Evolutionary conservation across 2,113 vertebrate genomes (phyloP), one percentile per base, ranked within the genome.

Genomic region (Myrmecophaga tridactyla): DNA sequence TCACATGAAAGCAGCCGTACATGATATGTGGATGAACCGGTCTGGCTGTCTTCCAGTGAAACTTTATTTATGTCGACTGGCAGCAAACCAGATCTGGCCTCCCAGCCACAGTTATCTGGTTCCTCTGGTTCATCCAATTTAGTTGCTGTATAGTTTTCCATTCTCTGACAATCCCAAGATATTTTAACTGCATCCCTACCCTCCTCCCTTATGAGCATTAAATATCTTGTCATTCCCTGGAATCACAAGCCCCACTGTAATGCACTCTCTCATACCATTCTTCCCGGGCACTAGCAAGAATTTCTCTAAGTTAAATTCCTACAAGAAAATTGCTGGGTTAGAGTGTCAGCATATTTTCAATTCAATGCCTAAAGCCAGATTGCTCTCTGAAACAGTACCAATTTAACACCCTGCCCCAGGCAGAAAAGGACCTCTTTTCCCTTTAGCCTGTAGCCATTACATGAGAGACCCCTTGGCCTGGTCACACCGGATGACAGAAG

Each of bases 241-340:
- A 31, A 51, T 87, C 20, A 43, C 6, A 48, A 69, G 21, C 29
- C 39, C 13, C 15, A 25, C 6, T 11, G 1, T 17, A 39, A 62
- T 20, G 20, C 12, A 17, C 18, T 58, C 51, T 34, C 43, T 43
- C 14, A 6, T 2, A 21, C 23, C 9, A 7, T 25, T 73, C 36
- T 81, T 73, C 13, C 29, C 23, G 4, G 31, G 39, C 0, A 13
- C 48, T 51, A 60, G 15, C 27, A 78, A 72, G 53, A 53, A 41
- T 77, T 56, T 86, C 51, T 77, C 46, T 39, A 63, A 87, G 34
- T 96, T 88, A 77, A 92, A 89, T 82, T 62, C 56, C 48, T 88
- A n/a, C 29, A 60, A 36, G 65, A 53, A 73, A 20, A 46, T 21
- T 81, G 41, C 63, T 60, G 31, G 36, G n/a, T 89, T 56, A 56